Percentiles rank a stretch among this genome's conserved stretches.
Evolutionary conservation across 37 sponge, comb jelly and placozoan genomes (phyloP).

Genomic region (Ephydatia muelleri): DNA sequence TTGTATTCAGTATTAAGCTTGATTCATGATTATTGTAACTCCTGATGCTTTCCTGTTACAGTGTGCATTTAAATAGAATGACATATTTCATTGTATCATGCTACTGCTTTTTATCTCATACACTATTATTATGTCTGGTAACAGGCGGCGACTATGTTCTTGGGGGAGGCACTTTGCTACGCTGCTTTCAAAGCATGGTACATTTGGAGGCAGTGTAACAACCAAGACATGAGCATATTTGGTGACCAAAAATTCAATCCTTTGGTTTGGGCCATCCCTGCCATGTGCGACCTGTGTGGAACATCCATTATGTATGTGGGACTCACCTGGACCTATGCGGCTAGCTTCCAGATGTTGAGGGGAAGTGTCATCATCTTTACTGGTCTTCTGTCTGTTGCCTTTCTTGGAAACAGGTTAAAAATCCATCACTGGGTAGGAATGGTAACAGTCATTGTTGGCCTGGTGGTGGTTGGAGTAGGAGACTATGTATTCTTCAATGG

Average conservation of each 20-base stretch:
- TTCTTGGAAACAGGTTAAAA: slow-evolving; percentile 71
- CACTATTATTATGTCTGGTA: no score
- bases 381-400: slow-evolving; percentile 88
- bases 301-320: slow-evolving; percentile 94
- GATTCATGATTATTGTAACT: no score
- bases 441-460: no score
- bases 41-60: no score
- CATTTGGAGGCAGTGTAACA: slow-evolving; percentile 18
- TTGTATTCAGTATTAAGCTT: no score
- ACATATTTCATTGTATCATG: no score
- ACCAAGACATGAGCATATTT: slow-evolving; percentile 56
- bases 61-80: no score
- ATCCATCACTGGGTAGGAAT: no score
- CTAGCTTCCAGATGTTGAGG: slow-evolving; percentile 95
- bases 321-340: slow-evolving; percentile 92
- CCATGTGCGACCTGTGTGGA: slow-evolving; percentile 85
- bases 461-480: slow-evolving; percentile 66
- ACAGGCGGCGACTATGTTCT: slow-evolving; percentile 90
- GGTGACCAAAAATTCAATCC: slow-evolving; percentile 89
- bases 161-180: slow-evolving; percentile 91
- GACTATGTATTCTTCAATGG: slow-evolving; percentile 67
- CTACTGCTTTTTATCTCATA: no score
- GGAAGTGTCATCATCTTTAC: slow-evolving; percentile 98
- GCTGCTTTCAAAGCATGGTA: slow-evolving; percentile 80
- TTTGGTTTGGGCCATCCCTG: slow-evolving; percentile 85